Conservation (phyloP, 1,140 invertebrate genomes). For the Sitophilus oryzae region DNA sequence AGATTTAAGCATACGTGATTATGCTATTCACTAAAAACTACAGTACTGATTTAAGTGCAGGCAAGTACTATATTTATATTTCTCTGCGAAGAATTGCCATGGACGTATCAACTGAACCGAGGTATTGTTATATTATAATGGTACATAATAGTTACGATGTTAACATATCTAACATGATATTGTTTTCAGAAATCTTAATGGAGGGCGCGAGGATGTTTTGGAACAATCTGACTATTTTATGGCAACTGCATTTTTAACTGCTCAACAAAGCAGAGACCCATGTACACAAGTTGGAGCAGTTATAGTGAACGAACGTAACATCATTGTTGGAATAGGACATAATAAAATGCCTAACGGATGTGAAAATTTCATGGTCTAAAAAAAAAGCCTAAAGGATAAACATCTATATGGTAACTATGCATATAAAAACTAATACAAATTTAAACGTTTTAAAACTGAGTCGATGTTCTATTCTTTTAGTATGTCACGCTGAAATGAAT, state of each 20-base stretch:
- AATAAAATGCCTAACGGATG: slow-evolving; percentile 93
- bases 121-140: no score
- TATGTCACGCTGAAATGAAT: slow-evolving; percentile 96
- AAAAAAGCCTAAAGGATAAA: slow-evolving; percentile 63
- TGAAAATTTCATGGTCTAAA: slow-evolving; percentile 84
- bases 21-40: no score
- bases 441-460: slow-evolving; percentile 2
- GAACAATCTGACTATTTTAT: slow-evolving; percentile 91
- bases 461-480: slow-evolving; percentile 54
- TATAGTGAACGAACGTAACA: slow-evolving; percentile 81
- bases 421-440: no score
- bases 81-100: no score
- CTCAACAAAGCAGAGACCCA: slow-evolving; percentile 92
- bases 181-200: slow-evolving; percentile 26
- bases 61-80: no score
- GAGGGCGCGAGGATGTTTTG: slow-evolving; percentile 34
- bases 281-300: slow-evolving; percentile 88
- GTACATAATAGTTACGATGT: no score
- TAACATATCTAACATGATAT: no score
- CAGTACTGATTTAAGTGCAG: no score
- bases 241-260: slow-evolving; percentile 75
- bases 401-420: slow-evolving; percentile 78
- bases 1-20: no score
- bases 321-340: slow-evolving; percentile 89
- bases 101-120: no score